phyloP scores from a whole-genome alignment of 2,888 invertebrate species.

The Eupithecia subfuscata region DNA sequence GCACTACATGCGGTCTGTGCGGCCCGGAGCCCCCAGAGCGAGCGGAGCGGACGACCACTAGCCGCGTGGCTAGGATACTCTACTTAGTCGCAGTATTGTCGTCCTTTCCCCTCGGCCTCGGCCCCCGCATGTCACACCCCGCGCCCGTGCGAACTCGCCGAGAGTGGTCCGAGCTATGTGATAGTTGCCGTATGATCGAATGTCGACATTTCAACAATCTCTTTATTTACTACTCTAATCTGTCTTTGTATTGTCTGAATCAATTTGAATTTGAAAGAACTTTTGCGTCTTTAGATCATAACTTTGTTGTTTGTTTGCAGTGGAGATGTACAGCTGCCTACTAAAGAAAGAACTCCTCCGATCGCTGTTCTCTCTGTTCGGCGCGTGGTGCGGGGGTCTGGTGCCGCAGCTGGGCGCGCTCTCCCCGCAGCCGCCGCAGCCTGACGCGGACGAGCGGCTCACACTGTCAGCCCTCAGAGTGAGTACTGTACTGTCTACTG shows the following conservation, averaged over 20 bases:
- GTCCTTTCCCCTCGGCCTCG: too few species aligned
- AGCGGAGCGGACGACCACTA: too few species aligned
- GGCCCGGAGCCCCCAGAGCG: too few species aligned
- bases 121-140: too few species aligned
- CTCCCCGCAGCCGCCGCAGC: constrained; percentile 66
- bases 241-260: too few species aligned
- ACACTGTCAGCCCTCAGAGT: constrained; percentile 86
- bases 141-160: too few species aligned
- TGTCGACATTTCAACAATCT: too few species aligned
- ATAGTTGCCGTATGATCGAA: too few species aligned
- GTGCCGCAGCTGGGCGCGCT: constrained; percentile 87
- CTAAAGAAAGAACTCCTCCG: constrained; percentile 94
- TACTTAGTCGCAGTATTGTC: too few species aligned
- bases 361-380: constrained; percentile 95
- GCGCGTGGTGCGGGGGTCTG: constrained; percentile 96
- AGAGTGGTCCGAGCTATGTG: neutral
- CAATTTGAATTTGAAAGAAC: neutral
- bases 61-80: too few species aligned
- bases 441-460: constrained; percentile 83
- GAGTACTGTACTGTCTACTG: neutral
- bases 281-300: neutral
- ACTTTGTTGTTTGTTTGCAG: constrained; percentile 75
- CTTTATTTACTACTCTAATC: too few species aligned
- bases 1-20: neutral
- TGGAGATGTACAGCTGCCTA: constrained; percentile 93